Base-by-base conservation (phyloP, 35 echinoderm and acorn worm species). In the Ophioderma brevispina region DNA sequence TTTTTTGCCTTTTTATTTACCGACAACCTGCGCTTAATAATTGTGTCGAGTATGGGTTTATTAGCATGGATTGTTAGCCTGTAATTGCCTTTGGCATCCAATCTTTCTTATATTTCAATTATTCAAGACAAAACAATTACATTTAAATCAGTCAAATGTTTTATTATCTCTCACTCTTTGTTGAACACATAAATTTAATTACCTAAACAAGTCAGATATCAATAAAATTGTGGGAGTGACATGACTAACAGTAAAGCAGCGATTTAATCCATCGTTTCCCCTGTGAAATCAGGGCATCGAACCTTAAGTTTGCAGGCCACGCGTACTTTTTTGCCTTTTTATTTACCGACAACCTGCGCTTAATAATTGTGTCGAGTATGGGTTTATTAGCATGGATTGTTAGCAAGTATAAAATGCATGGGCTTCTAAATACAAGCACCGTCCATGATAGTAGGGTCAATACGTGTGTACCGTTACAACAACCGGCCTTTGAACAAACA, bases 361-460 rank as follows among this genome's bases (percentile, higher is more conserved):
- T 70, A 70, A 70, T 70, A 70, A 70, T 70, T 70, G 59, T 70
- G 59, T 70, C 59, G 59, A 70, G 59, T 70, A 70, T 70, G 10
- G n/a, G 59, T 70, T 70, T 70, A 70, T 70, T 70, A 70, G 28
- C 59, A 70, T 15, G 59, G n/a, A 70, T 70, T 70, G 59, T 70
- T 13, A 70, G 59, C 59, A 25, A 70, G 59, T 70, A 70, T 18
- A 70, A 46, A 70, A 70, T 70, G 59, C 17, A 70, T 70, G 28
- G n/a, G 59, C 59, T 70, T 70, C n/a, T 18, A 70, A 70, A 70
- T 30, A 70, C 28, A 25, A 30, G 59, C 59, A 70, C 59, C 59
- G 59, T 70, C 59, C 28, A 18, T 70, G 59, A 70, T 70, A 70
- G 59, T 70, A 70, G 59, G 59, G 59, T 70, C 59, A 70, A 70